Evolutionary conservation across 2,113 vertebrate genomes (phyloP).

Genomic region (Pterophyllum scalare): DNA sequence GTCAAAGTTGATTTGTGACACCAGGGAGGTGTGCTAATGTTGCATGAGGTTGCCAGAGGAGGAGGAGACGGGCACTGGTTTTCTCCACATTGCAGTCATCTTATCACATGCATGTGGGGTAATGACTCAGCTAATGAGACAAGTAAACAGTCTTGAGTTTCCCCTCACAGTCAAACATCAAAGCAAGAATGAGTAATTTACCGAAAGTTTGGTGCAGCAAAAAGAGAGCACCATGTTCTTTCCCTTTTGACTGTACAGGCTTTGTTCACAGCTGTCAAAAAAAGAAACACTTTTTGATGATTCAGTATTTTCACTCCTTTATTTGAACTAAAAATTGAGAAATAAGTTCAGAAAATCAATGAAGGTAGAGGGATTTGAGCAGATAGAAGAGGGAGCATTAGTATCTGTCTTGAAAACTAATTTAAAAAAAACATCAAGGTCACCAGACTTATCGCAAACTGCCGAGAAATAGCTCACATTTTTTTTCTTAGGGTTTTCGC

Average conservation of each 20-base stretch:
- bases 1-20: background rate
- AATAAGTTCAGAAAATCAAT: background rate
- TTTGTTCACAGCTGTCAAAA: too few species aligned
- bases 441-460: background rate
- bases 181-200: background rate
- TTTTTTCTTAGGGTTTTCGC: background rate
- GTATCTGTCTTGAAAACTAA: background rate
- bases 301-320: background rate
- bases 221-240: background rate
- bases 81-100: background rate
- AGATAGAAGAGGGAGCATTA: background rate
- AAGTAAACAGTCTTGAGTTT: slow-evolving; percentile 1
- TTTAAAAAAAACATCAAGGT: background rate
- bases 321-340: background rate
- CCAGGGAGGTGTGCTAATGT: background rate
- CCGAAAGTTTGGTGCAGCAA: background rate
- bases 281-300: background rate
- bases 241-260: background rate
- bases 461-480: background rate
- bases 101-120: background rate
- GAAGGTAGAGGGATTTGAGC: background rate
- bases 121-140: slow-evolving; percentile 1
- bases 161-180: background rate
- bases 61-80: background rate
- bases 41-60: background rate